Evolutionary conservation across 2,888 invertebrate species (phyloP).

Genomic region (Apodemia mormo): DNA sequence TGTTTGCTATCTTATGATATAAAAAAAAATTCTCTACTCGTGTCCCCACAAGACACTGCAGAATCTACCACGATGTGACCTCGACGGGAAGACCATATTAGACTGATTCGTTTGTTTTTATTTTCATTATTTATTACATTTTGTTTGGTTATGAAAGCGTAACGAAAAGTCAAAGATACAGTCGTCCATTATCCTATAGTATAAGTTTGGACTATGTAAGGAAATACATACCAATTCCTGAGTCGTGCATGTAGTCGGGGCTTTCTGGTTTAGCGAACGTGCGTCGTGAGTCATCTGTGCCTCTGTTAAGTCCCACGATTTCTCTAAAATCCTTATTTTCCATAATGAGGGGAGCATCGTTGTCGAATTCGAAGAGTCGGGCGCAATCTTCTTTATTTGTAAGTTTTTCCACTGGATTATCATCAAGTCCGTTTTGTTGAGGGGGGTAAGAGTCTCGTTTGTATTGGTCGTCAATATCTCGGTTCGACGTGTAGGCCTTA

Average conservation of each 20-base stretch:
- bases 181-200: neutral
- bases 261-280: constrained; percentile 75
- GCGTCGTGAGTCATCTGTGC: constrained; percentile 74
- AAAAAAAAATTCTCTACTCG: too few relatives aligned
- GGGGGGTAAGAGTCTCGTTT: constrained; percentile 50
- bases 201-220: neutral
- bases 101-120: too few relatives aligned
- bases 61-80: too few relatives aligned
- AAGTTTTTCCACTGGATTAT: constrained; percentile 70
- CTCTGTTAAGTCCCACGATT: constrained; percentile 74
- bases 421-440: constrained; percentile 56
- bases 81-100: too few relatives aligned
- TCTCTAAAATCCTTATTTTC: constrained; percentile 75
- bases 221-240: constrained; percentile 69
- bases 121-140: too few relatives aligned
- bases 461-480: constrained; percentile 62
- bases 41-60: too few relatives aligned
- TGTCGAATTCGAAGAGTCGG: constrained; percentile 82
- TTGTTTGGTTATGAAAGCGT: too few relatives aligned
- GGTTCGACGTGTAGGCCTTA: constrained; percentile 66
- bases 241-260: constrained; percentile 79
- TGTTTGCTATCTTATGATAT: too few relatives aligned
- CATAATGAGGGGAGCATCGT: constrained; percentile 76
- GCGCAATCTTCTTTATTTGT: constrained; percentile 74
- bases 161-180: too few relatives aligned